Conservation (phyloP, 1,140 invertebrate genomes). For the Orchestia grillus region DNA sequence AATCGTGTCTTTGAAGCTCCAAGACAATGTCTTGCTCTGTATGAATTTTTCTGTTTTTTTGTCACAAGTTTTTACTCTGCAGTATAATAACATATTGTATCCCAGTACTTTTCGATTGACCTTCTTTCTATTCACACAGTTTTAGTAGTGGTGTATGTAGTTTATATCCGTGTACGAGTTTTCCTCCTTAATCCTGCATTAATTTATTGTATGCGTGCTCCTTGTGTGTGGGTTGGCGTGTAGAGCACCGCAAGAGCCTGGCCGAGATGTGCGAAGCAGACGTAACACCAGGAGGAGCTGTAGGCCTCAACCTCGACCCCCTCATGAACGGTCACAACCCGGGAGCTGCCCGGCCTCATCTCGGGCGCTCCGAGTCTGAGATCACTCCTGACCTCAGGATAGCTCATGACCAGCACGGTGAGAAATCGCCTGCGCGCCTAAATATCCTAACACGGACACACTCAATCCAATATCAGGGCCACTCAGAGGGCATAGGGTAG, state of each 20-base stretch:
- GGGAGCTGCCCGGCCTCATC: conserved; percentile 58
- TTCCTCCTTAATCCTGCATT: neutral
- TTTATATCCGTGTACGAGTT: neutral
- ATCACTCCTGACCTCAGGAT: conserved; percentile 67
- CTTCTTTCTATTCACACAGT: neutral
- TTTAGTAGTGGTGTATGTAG: neutral
- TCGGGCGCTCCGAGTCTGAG: conserved; percentile 67
- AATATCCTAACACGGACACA: neutral
- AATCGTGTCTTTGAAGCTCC: neutral
- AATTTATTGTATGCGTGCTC: neutral
- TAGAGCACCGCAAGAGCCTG: conserved; percentile 68
- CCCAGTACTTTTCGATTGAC: neutral
- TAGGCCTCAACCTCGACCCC: conserved; percentile 66
- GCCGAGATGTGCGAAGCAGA: conserved; percentile 68
- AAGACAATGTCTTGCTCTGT: neutral
- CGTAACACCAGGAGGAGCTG: conserved; percentile 65
- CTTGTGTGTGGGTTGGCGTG: neutral
- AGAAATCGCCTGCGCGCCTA: neutral
- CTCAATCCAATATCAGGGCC: neutral
- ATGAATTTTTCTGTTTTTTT: neutral
- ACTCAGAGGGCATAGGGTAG: too few species aligned
- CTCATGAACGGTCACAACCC: conserved; percentile 67
- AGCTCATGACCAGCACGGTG: conserved; percentile 62
- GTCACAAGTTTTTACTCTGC: neutral
- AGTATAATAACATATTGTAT: neutral